Base-by-base conservation (phyloP, 2,797 vertebrate genomes). In the Kryptolebias ocellatus region DNA sequence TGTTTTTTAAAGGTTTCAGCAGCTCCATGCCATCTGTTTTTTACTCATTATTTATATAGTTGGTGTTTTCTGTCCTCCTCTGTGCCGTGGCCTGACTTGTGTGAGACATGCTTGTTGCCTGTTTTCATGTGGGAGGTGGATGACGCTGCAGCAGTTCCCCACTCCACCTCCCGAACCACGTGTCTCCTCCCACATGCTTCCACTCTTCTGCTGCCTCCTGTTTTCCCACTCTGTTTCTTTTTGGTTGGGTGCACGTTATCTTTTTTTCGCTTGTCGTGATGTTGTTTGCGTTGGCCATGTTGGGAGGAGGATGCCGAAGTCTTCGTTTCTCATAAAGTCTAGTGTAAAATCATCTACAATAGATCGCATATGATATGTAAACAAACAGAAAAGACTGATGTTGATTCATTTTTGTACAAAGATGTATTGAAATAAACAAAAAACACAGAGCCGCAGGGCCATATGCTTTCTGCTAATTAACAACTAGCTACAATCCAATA, bases 1-100 rank as follows among this genome's bases (percentile, higher is more conserved):
- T 86, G 80, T 92, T 92, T 92, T 92, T 88, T 89, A 89, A 87
- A 87, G 76, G 85, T 67, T 88, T 86, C 87, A 83, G 83, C 46
- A 73, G 76, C 86, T 84, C 45, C 31, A 37, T 63, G 80, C 91
- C 90, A 93, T 93, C 90, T 92, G 91, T 78, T 90, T 50, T 92
- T 86, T 53, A 76, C 49, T 81, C 54, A 74, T 90, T 90, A 90
- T 91, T 93, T 91, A 89, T 89, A 83, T 89, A 85, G 83, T 80
- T 87, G 49, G 73, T 58, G 62, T 83, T 74, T 78, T 78, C 60
- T 76, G 72, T 71, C 51, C 44, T 57, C 73, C 45, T 70, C 67
- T 34, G 56, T 71, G 66, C 54, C 70, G 56, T 71, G 65, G 77
- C 66, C 72, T 56, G 65, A 79, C 74, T 84, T 70, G 66, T 72